A percentile compares a stretch with the other conserved stretches of the same genome.
These are phyloP conservation scores for Carettochelys insculpta DNA, from an alignment of 2,113 vertebrate genomes.

Conservation along the genomic window DNA sequence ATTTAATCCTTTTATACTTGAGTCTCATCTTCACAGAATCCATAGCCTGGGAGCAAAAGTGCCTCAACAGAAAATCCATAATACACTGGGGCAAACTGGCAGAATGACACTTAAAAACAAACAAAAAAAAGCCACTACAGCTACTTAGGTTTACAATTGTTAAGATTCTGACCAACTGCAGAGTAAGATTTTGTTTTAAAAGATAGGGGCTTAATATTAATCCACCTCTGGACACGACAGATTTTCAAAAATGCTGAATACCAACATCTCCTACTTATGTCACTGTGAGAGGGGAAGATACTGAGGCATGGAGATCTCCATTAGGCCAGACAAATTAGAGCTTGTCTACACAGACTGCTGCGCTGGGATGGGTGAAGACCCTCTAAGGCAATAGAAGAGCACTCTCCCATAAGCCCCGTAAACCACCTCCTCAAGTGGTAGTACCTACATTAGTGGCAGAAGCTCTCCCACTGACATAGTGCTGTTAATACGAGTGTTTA, in stretches of 20 bases:
- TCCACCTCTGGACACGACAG: background rate
- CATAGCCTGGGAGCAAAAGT: fast-evolving
- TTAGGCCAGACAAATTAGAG: background rate
- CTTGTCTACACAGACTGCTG: no score
- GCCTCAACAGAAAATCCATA: background rate
- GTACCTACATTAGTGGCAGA: no score
- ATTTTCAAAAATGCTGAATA: background rate
- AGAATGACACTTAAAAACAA: background rate
- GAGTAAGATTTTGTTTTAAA: background rate
- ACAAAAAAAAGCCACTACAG: background rate
- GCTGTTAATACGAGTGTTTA: no score
- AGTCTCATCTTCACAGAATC: background rate
- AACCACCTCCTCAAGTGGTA: no score
- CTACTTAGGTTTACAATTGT: background rate
- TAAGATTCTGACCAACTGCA: background rate
- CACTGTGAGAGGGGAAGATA: background rate
- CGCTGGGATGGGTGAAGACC: no score
- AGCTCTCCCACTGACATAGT: no score
- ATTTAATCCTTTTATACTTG: background rate
- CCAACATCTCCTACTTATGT: background rate
- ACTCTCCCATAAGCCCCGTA: no score
- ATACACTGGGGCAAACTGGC: background rate
- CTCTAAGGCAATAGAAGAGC: no score
- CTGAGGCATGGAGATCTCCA: background rate
- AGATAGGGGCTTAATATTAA: background rate